Evolutionary conservation across 2,888 invertebrate genomes (phyloP), one percentile per base, ranked within the genome.

Genomic region (Torymus aiolomorphi): DNA sequence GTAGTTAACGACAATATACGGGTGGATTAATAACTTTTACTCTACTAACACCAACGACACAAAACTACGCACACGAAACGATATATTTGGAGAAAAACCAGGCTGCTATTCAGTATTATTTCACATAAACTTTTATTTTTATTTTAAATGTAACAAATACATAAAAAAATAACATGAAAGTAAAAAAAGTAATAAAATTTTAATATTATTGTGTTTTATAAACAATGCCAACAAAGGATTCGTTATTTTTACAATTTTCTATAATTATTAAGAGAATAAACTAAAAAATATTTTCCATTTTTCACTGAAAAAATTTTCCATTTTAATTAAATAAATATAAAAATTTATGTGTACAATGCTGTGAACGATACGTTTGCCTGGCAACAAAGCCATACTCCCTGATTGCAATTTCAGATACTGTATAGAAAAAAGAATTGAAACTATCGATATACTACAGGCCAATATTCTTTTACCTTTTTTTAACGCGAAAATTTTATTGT

Each of bases 11-110:
- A 70, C 52, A 62, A 62, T 78, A 73, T 56, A 72, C 56, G 31
- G 8, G 56, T 20, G 54, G 8, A 31, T 42, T 31, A 56, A 70
- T 13, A 72, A 61, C 52, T 52, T 62, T 62, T 62, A 61, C 59
- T 70, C 70, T 75, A 75, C 75, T n/a, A 65, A 79, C 71, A 71
- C 54, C 65, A 71, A 79, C 63, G 62, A 75, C 65, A 75, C 42
- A 66, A 61, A 78, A 73, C 69, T 57, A 63, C 49, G 24, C 12
- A 69, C 13, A 67, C 31, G 56, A 56, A 67, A n/a, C 54, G 11
- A 5, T 31, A 5, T 31, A 18, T 31, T 59, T n/a, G 16, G 56
- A 5, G n/a, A 51, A 74, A 24, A 63, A 42, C 8, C 42, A 42
- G 42, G 42, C 42, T 42, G 63, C 42, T 31, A 31, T 63, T 24